Base-by-base conservation (phyloP, 2,888 invertebrate genomes). In the Erpobdella octoculata region DNA sequence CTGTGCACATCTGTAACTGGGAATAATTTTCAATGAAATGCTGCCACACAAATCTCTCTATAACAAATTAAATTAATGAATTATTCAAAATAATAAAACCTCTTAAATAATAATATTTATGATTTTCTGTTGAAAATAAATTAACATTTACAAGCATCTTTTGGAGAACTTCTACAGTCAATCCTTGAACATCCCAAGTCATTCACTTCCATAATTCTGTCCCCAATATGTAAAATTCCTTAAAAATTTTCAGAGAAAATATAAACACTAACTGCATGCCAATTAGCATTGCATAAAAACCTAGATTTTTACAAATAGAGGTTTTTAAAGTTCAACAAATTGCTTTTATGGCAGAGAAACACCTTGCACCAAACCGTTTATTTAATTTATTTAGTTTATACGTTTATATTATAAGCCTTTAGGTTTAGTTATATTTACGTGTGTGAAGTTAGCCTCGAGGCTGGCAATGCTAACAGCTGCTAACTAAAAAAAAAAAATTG, bases 201-300 rank as follows among this genome's bases (percentile, higher is more conserved):
- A 86, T 98, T 98, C 84, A 98, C 98, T 87, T 98, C 98, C 81
- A 93, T 88, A 83, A 98, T 98, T 86, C 98, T 97, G 84, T 98
- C 98, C 65, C 97, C 97, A 70, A 98, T 97, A 85, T 98, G 97
- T 76, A 98, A 87, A 35, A 97, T 97, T 72, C 95, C 96, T 85
- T 78, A 36, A 77, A 33, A 15, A 28, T 35, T 15, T 33, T 28
- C 76, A 59, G 9, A n/a, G 21, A 15, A 59, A 15, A 59, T 59
- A 41, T 41, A 41, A 15, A 15, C n/a, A n/a, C n/a, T n/a, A n/a
- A n/a, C n/a, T n/a, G n/a, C n/a, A n/a, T n/a, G n/a, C n/a, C n/a
- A n/a, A n/a, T n/a, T n/a, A n/a, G n/a, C n/a, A n/a, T n/a, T n/a
- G n/a, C n/a, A n/a, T n/a, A n/a, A n/a, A n/a, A n/a, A n/a, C n/a